These are phyloP conservation scores for Trypoxylon attenuatum DNA, from an alignment of 2,888 invertebrate species.

Conservation along the genomic window DNA sequence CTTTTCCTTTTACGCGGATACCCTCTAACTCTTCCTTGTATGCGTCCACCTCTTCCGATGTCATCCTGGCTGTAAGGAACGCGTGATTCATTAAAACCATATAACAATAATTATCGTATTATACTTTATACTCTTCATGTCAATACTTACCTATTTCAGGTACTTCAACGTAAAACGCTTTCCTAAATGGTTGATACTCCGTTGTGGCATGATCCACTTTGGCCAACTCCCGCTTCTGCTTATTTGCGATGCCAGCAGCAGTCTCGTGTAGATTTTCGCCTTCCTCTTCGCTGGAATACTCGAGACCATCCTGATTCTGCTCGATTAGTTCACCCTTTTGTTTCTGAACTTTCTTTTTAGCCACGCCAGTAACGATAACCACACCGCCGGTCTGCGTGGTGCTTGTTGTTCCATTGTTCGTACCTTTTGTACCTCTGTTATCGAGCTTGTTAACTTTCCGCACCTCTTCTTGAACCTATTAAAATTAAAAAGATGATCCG, in stretches of 20 bases:
- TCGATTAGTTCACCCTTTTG: constrained; percentile 99
- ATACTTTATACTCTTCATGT: no score
- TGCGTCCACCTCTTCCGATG: constrained; percentile 87
- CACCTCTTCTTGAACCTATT: constrained; percentile 85
- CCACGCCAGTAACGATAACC: constrained; percentile 89
- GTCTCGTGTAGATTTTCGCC: constrained; percentile 95
- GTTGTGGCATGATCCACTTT: constrained; percentile 94
- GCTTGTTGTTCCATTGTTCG: constrained; percentile 73
- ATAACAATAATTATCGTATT: no score
- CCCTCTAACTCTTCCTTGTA: constrained; percentile 94
- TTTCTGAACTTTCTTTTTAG: constrained; percentile 85
- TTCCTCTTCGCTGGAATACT: constrained; percentile 98
- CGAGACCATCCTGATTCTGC: constrained; percentile 97
- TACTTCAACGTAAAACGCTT: constrained; percentile 98
- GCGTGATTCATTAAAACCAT: no score
- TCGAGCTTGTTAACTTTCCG: constrained; percentile 86
- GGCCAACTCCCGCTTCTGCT: constrained; percentile 93
- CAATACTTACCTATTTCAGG: constrained; percentile 84
- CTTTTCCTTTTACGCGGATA: constrained; percentile 96
- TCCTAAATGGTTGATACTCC: constrained; percentile 91
- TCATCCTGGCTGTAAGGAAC: constrained; percentile 82
- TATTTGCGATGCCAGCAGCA: constrained; percentile 90
- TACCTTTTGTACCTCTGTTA: constrained; percentile 76
- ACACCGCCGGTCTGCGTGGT: constrained; percentile 76
- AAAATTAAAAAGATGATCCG: background rate